These are phyloP conservation scores for Rhineura floridana DNA, from an alignment of 2,113 vertebrate genomes.

Conservation along the genomic window DNA sequence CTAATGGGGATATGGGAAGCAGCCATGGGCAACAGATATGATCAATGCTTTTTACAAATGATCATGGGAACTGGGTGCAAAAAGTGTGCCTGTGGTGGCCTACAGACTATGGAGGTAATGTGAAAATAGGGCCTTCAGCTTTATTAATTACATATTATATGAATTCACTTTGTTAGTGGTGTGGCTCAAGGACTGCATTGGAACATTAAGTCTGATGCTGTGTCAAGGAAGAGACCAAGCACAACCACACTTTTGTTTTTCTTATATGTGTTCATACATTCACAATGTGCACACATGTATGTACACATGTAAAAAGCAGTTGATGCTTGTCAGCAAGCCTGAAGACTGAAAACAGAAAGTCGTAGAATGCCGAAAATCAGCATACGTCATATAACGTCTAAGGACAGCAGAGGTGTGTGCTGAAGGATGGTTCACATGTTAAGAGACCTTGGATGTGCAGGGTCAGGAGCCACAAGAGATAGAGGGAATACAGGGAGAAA, in stretches of 20 bases:
- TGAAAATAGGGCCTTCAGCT: neutral
- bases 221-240: neutral
- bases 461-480: no score
- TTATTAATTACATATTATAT: no score
- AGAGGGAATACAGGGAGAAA: neutral
- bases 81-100: no score
- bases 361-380: neutral
- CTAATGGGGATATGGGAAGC: neutral
- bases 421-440: neutral
- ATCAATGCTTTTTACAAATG: neutral
- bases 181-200: no score
- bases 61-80: neutral
- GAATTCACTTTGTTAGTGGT: no score
- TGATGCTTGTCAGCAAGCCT: neutral
- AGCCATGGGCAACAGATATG: neutral
- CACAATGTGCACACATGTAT: no score
- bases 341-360: no score
- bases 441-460: no score
- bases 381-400: neutral
- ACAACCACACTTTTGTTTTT: neutral
- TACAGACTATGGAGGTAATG: neutral
- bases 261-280: neutral
- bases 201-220: neutral
- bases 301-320: neutral
- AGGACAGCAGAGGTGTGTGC: neutral